Evolutionary conservation across 1,140 invertebrate species (phyloP), one percentile per base, ranked within the genome.

Genomic region (Drosophila truncata): DNA sequence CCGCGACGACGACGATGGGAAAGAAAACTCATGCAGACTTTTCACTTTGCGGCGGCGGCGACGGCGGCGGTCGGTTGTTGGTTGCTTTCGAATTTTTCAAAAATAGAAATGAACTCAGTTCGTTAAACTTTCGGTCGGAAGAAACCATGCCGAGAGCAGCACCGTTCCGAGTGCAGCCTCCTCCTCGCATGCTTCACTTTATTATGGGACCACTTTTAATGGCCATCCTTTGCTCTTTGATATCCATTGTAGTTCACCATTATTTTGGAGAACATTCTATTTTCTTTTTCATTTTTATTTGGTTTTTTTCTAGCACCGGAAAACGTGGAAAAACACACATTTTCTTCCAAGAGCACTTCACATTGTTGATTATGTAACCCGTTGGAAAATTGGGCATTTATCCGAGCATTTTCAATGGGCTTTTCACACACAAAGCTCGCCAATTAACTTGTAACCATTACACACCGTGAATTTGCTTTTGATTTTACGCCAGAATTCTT

Each of bases 71-170:
- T 41, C 80, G 73, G 75, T 85, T 74, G 57, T 60, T 31, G 44
- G 59, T 67, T 81, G 73, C 82, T 90, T 78, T 88, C 74, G 85
- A 79, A 90, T 90, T 82, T 63, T 90, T 85, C 90, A 91, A 92
- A 92, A 92, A 92, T 92, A 92, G 91, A 92, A 92, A 92, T 92
- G 91, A 92, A 92, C 91, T 92, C 91, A 92, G 91, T 92, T 92
- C 91, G 91, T 92, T 92, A 92, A 92, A 92, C 91, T 92, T 92
- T 91, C 69, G 70, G 62, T 88, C 71, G 75, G 73, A 83, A 31
- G 75, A 87, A 82, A 87, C 66, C 82, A 85, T 82, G 78, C 73
- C 78, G 82, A 63, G 67, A 73, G 57, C 60, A 63, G 23, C 54
- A 70, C 54, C 33, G 55, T 55, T 60, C 31, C 62, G 80, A 79